A percentile compares a stretch with the other conserved stretches of the same genome.
These are phyloP conservation scores for Drosophila pandora DNA, from an alignment of 1,140 invertebrate species.

Conservation along the genomic window DNA sequence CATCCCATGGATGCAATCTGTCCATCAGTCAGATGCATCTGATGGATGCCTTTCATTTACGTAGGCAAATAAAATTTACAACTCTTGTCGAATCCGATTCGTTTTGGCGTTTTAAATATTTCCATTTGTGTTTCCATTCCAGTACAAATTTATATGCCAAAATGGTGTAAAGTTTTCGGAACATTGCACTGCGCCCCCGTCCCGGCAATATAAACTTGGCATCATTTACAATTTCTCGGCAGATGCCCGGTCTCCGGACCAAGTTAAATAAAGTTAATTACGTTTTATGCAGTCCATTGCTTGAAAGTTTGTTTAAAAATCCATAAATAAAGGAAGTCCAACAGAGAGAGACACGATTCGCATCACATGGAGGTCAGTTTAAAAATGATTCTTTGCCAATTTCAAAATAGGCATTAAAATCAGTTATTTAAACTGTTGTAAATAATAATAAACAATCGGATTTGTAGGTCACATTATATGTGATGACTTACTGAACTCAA, in stretches of 20 bases:
- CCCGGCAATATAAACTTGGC: conserved; percentile 65
- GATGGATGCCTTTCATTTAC: conserved; percentile 59
- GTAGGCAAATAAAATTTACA: conserved; percentile 36
- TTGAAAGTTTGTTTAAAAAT: conserved; percentile 56
- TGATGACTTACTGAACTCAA: conserved; percentile 22
- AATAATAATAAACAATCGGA: conserved; percentile 33
- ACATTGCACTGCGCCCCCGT: conserved; percentile 9
- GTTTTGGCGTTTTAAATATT: conserved; percentile 36
- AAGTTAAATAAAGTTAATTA: conserved; percentile 73
- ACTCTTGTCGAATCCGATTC: conserved; percentile 13
- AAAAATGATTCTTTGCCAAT: conserved; percentile 40
- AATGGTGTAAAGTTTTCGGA: conserved; percentile 48
- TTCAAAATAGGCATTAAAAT: conserved; percentile 27
- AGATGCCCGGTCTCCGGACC: conserved; percentile 7
- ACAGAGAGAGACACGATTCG: conserved; percentile 1
- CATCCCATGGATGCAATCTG: conserved; percentile 32
- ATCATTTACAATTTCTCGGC: conserved; percentile 43
- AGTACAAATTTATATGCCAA: conserved; percentile 30
- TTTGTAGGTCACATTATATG: conserved; percentile 32
- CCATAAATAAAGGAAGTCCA: conserved; percentile 42
- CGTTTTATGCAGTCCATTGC: conserved; percentile 59
- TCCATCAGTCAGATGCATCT: conserved; percentile 33
- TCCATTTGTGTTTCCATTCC: conserved; percentile 20
- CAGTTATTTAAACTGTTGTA: conserved; percentile 20
- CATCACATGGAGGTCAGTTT: conserved; percentile 21